Base-by-base conservation (phyloP, 1,140 invertebrate species). In the Mesaphorura yosii region DNA sequence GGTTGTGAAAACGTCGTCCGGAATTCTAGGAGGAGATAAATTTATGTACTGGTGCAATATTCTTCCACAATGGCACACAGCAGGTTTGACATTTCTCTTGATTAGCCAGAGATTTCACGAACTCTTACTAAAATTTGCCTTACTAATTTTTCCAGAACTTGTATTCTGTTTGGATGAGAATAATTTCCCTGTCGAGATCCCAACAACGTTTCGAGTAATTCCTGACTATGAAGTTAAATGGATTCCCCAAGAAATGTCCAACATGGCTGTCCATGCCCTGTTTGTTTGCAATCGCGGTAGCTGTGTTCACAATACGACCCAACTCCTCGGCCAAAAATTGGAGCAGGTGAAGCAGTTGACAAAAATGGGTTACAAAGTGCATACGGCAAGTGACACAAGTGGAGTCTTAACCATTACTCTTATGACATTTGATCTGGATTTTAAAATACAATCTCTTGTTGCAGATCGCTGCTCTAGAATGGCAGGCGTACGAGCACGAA, bases 301-400 rank as follows among this genome's bases (percentile, higher is more conserved):
- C 29, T 66, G 65, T 2, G 63, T 76, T 17, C 55, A 65, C 3
- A 64, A 68, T n/a, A 70, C 66, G 10, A 29, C 60, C 7, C 48
- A 58, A 19, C 65, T 65, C 5, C 64, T 68, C 3, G 77, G 77
- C 15, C 48, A 66, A 17, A 51, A 71, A 15, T 57, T 63, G 15
- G 67, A 72, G 64, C 78, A 78, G 65, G 28, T 75, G 1, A 69
- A 74, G 31, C 78, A 79, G 46, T 65, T 81, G 2, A 50, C 67
- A 48, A 64, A 69, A 55, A 62, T 81, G 44, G 78, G 78, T 44
- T 80, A 79, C 57, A 72, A 62, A 44, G 71, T 76, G 1, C 57
- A 78, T 52, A 34, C 72, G 57, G 78, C 80, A 69, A 72, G 68
- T 70, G 48, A n/a, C n/a, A n/a, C n/a, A n/a, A n/a, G n/a, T n/a